These are phyloP conservation scores for Monopterus albus DNA, from an alignment of 2,113 vertebrate species.

Conservation along the genomic window DNA sequence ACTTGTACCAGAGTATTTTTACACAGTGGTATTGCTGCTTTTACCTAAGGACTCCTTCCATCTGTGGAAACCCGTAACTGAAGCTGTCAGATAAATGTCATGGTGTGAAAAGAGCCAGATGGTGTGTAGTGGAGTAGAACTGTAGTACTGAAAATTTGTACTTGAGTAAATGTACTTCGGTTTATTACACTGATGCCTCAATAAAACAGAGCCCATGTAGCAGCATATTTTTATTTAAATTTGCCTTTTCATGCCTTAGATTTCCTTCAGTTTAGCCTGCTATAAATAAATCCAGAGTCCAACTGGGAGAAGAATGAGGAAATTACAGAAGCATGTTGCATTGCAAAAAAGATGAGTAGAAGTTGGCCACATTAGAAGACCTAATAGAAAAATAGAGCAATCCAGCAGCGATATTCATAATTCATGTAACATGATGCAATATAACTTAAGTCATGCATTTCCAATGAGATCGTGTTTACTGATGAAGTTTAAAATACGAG, in stretches of 20 bases:
- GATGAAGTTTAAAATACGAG: conserved; percentile 71
- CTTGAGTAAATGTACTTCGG: not conserved
- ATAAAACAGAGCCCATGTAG: conserved; percentile 47
- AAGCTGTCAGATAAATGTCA: not conserved
- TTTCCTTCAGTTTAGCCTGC: conserved; percentile 64
- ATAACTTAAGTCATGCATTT: conserved; percentile 75
- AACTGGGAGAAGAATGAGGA: conserved; percentile 64
- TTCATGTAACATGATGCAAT: conserved; percentile 77
- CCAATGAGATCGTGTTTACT: conserved; percentile 65
- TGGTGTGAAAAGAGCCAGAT: too few species aligned
- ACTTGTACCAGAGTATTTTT: too few species aligned
- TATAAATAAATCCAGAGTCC: conserved; percentile 56
- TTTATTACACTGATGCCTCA: not conserved
- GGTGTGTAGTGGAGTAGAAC: not conserved
- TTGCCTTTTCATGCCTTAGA: conserved; percentile 81
- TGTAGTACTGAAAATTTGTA: too few species aligned
- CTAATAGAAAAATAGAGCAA: conserved; percentile 78
- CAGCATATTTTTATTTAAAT: conserved; percentile 82
- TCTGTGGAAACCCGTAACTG: too few species aligned
- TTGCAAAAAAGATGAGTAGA: conserved; percentile 58
- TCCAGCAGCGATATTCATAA: conserved; percentile 71
- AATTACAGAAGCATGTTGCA: conserved; percentile 68
- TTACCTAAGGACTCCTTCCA: too few species aligned
- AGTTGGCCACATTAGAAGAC: conserved; percentile 57
- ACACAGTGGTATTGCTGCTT: too few species aligned